A percentile compares a stretch with the other conserved stretches of the same genome.
Evolutionary conservation across 1,140 invertebrate species (phyloP).

Genomic region (Radopholus similis): DNA sequence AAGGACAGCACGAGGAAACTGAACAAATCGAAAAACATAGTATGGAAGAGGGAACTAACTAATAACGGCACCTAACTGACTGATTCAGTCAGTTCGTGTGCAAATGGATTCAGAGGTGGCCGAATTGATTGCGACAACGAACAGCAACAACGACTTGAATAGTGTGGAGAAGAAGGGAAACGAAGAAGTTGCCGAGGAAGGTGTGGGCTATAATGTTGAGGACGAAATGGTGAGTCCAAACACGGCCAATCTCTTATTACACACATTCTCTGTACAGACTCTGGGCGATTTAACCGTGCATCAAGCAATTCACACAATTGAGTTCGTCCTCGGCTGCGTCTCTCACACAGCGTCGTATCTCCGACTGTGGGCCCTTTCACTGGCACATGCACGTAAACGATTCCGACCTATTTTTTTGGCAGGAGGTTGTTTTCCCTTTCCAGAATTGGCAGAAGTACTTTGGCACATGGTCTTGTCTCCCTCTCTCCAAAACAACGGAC

Average conservation of each 20-base stretch:
- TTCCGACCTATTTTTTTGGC: background rate
- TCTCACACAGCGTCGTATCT: constrained; percentile 94
- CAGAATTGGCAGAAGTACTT: constrained; percentile 62
- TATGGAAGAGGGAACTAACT: constrained; percentile 1
- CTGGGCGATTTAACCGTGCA: constrained; percentile 80
- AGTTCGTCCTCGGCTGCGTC: constrained; percentile 89
- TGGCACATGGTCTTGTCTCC: constrained; percentile 64
- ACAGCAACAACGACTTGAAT: constrained; percentile 21
- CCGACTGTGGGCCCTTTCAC: constrained; percentile 86
- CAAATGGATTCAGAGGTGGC: constrained; percentile 39
- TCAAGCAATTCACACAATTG: constrained; percentile 90
- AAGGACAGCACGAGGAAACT: constrained; percentile 19
- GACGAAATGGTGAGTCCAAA: constrained; percentile 16
- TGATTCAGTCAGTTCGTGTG: constrained; percentile 35
- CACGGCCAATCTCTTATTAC: background rate
- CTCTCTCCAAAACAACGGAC: constrained; percentile 62
- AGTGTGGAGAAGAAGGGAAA: constrained; percentile 27
- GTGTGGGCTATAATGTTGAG: constrained; percentile 12
- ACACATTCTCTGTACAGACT: constrained; percentile 61
- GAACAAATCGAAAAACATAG: constrained; percentile 31
- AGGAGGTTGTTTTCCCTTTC: constrained; percentile 27
- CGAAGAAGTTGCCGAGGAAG: constrained; percentile 8
- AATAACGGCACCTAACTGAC: too few relatives aligned
- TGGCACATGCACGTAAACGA: constrained; percentile 85
- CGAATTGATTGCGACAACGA: constrained; percentile 29